Conservation (phyloP, 2,797 vertebrate species). For the Gobionotothen gibberifrons region DNA sequence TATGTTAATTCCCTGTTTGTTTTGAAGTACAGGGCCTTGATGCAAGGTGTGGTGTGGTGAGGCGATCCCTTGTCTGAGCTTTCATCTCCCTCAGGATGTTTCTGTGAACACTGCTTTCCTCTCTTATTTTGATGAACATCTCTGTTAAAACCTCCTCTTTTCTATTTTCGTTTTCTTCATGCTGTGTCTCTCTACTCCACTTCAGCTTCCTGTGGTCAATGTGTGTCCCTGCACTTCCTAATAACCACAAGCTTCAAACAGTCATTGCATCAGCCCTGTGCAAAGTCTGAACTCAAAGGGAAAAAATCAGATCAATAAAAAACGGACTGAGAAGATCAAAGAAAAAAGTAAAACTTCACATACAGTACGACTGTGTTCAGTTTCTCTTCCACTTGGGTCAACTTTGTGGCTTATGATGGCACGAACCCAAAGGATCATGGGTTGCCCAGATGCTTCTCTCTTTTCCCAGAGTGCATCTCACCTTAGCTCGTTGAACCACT, state of each 20-base stretch:
- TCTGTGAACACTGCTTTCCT: conserved; percentile 47
- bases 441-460: conserved; percentile 23
- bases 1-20: conserved; percentile 15
- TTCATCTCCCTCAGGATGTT: conserved; percentile 64
- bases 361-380: conserved; percentile 14
- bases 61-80: conserved; percentile 44
- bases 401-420: conserved; percentile 21
- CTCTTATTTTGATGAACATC: conserved; percentile 31
- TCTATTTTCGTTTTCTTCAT: conserved; percentile 1
- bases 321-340: conserved; percentile 31
- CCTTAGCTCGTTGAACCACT: conserved; percentile 55
- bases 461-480: conserved; percentile 61
- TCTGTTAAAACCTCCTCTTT: conserved; percentile 25
- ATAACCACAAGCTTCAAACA: conserved; percentile 42
- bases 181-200: conserved; percentile 16
- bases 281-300: conserved; percentile 11
- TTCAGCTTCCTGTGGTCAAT: conserved; percentile 5
- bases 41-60: conserved; percentile 38
- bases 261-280: conserved; percentile 32
- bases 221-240: conserved; percentile 18
- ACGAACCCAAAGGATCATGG: conserved; percentile 12
- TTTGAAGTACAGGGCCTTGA: conserved; percentile 15
- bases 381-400: conserved; percentile 17
- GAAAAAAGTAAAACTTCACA: background rate
- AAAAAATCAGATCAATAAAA: conserved; percentile 23